A percentile compares a stretch with the other conserved stretches of the same genome.
Evolutionary conservation across 30 jellyfish, hydroid and myxozoan species (phyloP).

Genomic region (Rhopilema esculentum): DNA sequence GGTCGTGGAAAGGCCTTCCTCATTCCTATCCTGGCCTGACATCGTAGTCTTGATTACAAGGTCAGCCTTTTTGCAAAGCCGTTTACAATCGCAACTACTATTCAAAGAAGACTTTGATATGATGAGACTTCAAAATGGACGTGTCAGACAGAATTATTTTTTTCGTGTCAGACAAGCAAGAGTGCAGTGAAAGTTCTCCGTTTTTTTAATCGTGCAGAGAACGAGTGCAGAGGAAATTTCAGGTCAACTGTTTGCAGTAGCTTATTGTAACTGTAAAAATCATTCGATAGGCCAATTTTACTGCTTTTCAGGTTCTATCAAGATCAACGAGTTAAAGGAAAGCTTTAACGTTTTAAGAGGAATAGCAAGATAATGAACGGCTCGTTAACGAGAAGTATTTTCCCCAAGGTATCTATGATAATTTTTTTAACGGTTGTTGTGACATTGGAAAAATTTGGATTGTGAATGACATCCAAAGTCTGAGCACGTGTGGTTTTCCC

Average conservation of each 20-base stretch:
- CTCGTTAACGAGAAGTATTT: conserved; percentile 6
- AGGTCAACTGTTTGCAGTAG: not conserved
- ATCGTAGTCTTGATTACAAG: no score
- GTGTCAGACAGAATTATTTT: no score
- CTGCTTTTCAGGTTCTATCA: conserved; percentile 67
- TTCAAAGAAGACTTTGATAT: no score
- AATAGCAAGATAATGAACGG: conserved; percentile 25
- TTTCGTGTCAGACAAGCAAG: no score
- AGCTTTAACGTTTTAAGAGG: conserved; percentile 10
- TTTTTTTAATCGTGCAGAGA: no score
- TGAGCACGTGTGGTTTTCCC: not conserved
- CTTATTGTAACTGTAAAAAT: not conserved
- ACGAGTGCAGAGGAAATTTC: no score
- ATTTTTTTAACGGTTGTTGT: conserved; percentile 26
- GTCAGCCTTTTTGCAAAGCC: no score
- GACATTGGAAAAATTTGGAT: not conserved
- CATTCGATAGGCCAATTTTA: conserved; percentile 50
- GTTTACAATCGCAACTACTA: no score
- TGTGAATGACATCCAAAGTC: not conserved
- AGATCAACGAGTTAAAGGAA: conserved; percentile 49
- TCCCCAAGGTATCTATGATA: conserved; percentile 59
- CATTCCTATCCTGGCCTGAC: no score
- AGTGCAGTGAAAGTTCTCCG: no score
- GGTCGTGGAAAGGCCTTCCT: no score
- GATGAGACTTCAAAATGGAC: no score